Evolutionary conservation across 1,140 invertebrate genomes (phyloP).

Genomic region (Diorhabda sublineata): DNA sequence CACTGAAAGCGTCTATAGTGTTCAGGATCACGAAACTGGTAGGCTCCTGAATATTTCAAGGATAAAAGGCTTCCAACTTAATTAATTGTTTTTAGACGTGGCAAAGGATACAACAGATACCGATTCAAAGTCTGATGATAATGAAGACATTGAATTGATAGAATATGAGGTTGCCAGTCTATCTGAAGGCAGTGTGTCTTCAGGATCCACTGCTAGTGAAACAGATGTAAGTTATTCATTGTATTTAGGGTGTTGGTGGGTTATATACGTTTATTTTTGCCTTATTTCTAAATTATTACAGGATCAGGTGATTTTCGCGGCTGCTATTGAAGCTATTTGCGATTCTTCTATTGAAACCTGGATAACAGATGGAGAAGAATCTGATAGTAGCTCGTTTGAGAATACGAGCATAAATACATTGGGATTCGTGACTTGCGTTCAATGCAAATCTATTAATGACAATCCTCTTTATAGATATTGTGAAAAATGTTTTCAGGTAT

Average conservation of each 20-base stretch:
- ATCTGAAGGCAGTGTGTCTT: constrained; percentile 24
- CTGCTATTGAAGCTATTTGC: constrained; percentile 35
- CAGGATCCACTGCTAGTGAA: constrained; percentile 26
- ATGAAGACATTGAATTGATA: constrained; percentile 31
- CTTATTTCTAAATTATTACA: constrained; percentile 17
- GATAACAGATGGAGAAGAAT: constrained; percentile 50
- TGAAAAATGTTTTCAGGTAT: constrained; percentile 62
- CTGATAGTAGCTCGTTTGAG: constrained; percentile 49
- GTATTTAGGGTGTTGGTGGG: too few relatives aligned
- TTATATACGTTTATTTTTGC: neutral
- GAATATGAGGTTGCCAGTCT: constrained; percentile 41
- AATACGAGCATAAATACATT: constrained; percentile 51
- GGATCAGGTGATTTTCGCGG: constrained; percentile 32
- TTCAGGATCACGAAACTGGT: constrained; percentile 45
- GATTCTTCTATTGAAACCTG: constrained; percentile 39
- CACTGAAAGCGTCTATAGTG: constrained; percentile 43
- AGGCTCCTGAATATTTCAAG: constrained; percentile 26
- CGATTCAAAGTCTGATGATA: constrained; percentile 25
- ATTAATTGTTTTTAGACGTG: constrained; percentile 41
- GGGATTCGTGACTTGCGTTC: constrained; percentile 60
- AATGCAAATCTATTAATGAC: constrained; percentile 58
- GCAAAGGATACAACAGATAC: constrained; percentile 42
- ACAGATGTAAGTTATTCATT: constrained; percentile 36
- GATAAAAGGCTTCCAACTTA: constrained; percentile 7
- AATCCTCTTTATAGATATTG: constrained; percentile 63